Evolutionary conservation across 2,797 vertebrate genomes (phyloP).

Genomic region (Betta splendens): DNA sequence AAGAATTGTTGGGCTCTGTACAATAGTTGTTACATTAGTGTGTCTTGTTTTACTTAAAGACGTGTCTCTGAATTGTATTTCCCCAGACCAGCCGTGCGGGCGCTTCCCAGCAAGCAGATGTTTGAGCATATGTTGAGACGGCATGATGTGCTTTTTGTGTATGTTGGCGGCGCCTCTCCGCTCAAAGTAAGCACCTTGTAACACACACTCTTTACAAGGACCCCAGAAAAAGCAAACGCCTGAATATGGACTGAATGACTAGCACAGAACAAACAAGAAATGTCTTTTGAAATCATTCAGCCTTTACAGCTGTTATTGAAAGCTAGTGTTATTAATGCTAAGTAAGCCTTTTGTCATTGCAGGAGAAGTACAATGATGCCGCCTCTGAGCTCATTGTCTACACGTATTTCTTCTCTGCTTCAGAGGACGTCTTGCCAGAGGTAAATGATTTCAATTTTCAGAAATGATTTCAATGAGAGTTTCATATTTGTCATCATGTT

Average conservation of each 20-base stretch:
- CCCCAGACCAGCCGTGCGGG: conserved; percentile 89
- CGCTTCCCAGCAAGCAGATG: conserved; percentile 95
- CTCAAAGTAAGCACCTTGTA: conserved; percentile 85
- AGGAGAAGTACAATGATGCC: conserved; percentile 96
- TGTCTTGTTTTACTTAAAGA: conserved; percentile 1
- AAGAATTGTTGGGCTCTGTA: neutral
- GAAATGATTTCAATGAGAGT: neutral
- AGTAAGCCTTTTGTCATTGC: conserved; percentile 44
- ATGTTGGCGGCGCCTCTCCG: conserved; percentile 92
- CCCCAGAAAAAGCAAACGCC: conserved; percentile 9
- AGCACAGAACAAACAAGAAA: too few relatives aligned
- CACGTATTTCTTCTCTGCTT: conserved; percentile 96
- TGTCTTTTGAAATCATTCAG: neutral
- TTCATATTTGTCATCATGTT: neutral
- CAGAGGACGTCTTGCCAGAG: conserved; percentile 92
- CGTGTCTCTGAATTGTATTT: conserved; percentile 5
- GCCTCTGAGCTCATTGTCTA: conserved; percentile 97
- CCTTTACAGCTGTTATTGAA: conserved; percentile 13
- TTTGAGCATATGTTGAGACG: conserved; percentile 93
- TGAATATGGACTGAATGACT: conserved; percentile 29
- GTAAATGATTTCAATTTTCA: conserved; percentile 74
- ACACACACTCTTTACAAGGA: conserved; percentile 8
- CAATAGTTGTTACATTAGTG: neutral
- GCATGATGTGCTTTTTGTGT: conserved; percentile 92
- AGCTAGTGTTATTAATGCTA: conserved; percentile 4